A percentile compares a stretch with the other conserved stretches of the same genome.
Conservation (phyloP, 1,140 invertebrate species). For the Cardiocondyla obscurior region DNA sequence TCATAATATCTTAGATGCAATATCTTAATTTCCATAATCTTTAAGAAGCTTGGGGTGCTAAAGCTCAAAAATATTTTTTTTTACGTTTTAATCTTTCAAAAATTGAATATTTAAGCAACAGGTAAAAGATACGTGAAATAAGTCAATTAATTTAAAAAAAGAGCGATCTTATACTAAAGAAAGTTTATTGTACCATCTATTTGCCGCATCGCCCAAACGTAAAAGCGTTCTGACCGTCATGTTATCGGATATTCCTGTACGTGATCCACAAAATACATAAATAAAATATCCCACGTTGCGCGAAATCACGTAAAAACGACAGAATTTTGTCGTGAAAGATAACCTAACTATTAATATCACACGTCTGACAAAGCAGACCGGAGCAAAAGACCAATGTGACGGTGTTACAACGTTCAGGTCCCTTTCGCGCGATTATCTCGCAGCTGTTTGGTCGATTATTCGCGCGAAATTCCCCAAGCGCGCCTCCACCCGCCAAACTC, state of each 20-base stretch:
- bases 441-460: too few species aligned
- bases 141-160: not conserved
- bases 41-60: not conserved
- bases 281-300: not conserved
- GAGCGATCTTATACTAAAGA: not conserved
- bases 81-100: not conserved
- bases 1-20: not conserved
- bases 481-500: too few species aligned
- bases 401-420: too few species aligned
- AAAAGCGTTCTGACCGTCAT: slow-evolving; percentile 73
- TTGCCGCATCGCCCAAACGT: slow-evolving; percentile 60
- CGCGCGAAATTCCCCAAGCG: too few species aligned
- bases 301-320: not conserved
- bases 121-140: not conserved
- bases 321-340: not conserved
- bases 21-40: not conserved
- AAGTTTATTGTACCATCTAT: slow-evolving; percentile 70
- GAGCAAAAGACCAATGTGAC: not conserved
- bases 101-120: too few species aligned
- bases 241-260: not conserved
- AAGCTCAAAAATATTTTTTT: too few species aligned
- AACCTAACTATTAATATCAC: not conserved
- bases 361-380: not conserved
- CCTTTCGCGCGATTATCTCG: too few species aligned
- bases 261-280: not conserved